These are phyloP conservation scores for Aphidius gifuensis DNA, from an alignment of 1,140 invertebrate species.

Conservation along the genomic window DNA sequence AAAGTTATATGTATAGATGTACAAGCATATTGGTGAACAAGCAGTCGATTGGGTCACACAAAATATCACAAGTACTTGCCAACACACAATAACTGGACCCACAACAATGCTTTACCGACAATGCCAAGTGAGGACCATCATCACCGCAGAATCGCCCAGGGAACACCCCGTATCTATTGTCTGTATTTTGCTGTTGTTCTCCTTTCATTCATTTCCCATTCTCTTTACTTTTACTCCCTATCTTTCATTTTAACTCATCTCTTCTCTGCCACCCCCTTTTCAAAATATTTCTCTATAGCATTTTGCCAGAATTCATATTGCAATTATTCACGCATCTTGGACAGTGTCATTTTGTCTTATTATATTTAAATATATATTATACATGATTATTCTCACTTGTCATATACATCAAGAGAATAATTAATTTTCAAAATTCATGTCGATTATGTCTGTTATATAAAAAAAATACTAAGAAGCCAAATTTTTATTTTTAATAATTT, in stretches of 20 bases:
- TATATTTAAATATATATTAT: too few relatives aligned
- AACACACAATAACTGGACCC: constrained; percentile 48
- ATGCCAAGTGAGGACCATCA: constrained; percentile 40
- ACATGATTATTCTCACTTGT: too few relatives aligned
- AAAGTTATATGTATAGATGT: too few relatives aligned
- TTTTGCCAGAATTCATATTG: too few relatives aligned
- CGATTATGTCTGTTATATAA: too few relatives aligned
- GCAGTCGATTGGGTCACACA: constrained; percentile 42
- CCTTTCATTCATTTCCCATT: constrained; percentile 42
- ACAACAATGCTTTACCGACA: constrained; percentile 48
- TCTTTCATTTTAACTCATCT: neutral
- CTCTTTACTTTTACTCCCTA: constrained; percentile 28
- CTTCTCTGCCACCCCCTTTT: neutral
- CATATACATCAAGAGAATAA: too few relatives aligned
- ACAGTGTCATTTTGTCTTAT: too few relatives aligned
- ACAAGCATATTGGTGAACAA: constrained; percentile 3
- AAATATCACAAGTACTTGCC: constrained; percentile 38
- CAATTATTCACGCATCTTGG: too few relatives aligned
- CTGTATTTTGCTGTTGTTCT: constrained; percentile 50
- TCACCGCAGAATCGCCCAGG: constrained; percentile 16
- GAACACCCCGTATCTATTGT: constrained; percentile 46
- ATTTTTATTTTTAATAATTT: too few relatives aligned
- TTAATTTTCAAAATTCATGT: too few relatives aligned
- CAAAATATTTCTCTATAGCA: too few relatives aligned
- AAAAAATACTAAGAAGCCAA: too few relatives aligned